A percentile compares a stretch with the other conserved stretches of the same genome.
Conservation (phyloP, 53 echinoderm and acorn worm genomes). For the Echinarachnius parma region DNA sequence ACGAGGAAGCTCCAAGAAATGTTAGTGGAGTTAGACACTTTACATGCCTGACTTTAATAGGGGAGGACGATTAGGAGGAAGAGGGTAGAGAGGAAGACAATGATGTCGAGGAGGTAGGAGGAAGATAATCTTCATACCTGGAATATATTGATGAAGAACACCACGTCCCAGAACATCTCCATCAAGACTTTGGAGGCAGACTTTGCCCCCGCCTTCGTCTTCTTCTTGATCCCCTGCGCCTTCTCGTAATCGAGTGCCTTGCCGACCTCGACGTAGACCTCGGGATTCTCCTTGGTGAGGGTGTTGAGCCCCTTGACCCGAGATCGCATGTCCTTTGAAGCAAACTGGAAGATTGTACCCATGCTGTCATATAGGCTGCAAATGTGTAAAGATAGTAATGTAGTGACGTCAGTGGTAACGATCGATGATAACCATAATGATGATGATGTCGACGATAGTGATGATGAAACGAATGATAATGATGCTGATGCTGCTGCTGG, state of each 20-base stretch:
- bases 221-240: slow-evolving; percentile 45
- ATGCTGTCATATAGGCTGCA: slow-evolving; percentile 36
- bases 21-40: no score
- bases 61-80: no score
- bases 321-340: slow-evolving; percentile 41
- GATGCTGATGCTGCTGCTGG: no score
- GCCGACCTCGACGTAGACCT: slow-evolving; percentile 28
- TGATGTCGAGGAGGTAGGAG: no score
- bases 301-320: slow-evolving; percentile 10
- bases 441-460: no score
- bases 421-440: neutral
- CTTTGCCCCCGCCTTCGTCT: slow-evolving; percentile 22
- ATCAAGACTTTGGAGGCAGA: slow-evolving; percentile 30
- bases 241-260: slow-evolving; percentile 48
- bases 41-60: no score
- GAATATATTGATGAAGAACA: slow-evolving; percentile 7
- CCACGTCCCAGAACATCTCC: slow-evolving; percentile 37
- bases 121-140: no score
- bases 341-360: slow-evolving; percentile 34
- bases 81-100: no score
- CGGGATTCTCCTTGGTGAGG: slow-evolving; percentile 16
- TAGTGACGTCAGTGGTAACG: neutral
- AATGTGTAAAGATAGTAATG: neutral
- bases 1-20: no score
- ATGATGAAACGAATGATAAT: no score